These are phyloP conservation scores for Leucophenga montana DNA, from an alignment of 2,888 invertebrate species.

Conservation along the genomic window DNA sequence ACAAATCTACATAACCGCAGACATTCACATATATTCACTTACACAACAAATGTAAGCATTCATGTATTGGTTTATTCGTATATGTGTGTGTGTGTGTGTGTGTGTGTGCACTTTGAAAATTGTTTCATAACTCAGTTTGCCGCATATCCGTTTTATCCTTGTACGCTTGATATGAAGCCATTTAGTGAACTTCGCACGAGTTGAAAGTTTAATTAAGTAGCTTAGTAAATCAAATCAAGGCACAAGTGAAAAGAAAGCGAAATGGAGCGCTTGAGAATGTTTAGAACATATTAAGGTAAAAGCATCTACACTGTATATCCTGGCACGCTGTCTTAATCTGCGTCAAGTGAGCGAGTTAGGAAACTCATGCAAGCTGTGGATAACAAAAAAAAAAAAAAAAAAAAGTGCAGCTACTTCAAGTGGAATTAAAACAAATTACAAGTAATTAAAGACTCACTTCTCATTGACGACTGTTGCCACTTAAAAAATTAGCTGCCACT, in stretches of 20 bases:
- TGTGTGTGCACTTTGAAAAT: constrained; percentile 41
- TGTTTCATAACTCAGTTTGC: constrained; percentile 62
- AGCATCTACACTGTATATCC: not conserved
- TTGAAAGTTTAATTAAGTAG: constrained; percentile 62
- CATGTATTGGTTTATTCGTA: no score
- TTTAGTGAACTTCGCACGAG: constrained; percentile 29
- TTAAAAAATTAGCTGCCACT: constrained; percentile 23
- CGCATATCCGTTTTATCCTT: constrained; percentile 25
- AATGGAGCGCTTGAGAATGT: no score
- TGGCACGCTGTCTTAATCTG: constrained; percentile 45
- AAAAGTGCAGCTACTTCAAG: constrained; percentile 51
- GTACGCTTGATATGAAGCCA: constrained; percentile 30
- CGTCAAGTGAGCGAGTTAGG: constrained; percentile 31
- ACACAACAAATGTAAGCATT: not conserved
- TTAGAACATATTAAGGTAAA: no score
- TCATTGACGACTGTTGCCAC: constrained; percentile 47
- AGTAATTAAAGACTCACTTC: constrained; percentile 59
- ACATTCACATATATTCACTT: not conserved
- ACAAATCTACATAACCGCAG: constrained; percentile 4
- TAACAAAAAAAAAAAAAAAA: not conserved
- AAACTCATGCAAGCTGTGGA: not conserved
- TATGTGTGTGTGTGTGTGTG: not conserved
- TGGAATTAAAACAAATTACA: constrained; percentile 66
- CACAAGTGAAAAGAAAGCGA: no score
- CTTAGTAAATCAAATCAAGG: constrained; percentile 62